Conservation (phyloP, 37 sponge, comb jelly and placozoan genomes). For the Hexactinellida sp. region DNA sequence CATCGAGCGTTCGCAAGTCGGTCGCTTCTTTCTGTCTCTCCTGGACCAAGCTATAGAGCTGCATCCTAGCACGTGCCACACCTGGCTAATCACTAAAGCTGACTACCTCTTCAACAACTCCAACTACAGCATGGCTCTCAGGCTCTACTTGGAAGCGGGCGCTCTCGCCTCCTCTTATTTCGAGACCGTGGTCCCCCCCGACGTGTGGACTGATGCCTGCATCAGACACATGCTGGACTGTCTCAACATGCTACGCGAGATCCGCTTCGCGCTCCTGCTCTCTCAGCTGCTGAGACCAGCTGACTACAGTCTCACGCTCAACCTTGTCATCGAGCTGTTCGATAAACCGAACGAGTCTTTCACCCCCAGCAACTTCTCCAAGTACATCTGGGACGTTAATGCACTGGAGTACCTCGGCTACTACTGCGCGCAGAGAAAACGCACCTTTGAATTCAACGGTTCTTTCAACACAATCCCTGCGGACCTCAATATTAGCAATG, state of each 20-base stretch:
- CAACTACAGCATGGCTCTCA: constrained; percentile 45
- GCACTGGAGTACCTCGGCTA: neutral
- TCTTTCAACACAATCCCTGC: neutral
- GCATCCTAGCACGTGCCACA: constrained; percentile 21
- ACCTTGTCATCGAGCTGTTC: neutral
- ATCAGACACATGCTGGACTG: constrained; percentile 11
- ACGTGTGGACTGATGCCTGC: constrained; percentile 39
- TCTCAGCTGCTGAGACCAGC: constrained; percentile 9
- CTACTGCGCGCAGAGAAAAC: neutral
- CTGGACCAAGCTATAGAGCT: constrained; percentile 28
- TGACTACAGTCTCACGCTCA: neutral
- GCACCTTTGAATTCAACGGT: neutral
- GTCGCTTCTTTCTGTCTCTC: constrained; percentile 24
- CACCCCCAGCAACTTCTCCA: neutral
- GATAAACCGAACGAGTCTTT: neutral
- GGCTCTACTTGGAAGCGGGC: constrained; percentile 57
- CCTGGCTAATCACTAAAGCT: constrained; percentile 25
- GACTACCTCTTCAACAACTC: constrained; percentile 14
- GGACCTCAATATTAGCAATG: neutral
- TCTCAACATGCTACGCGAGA: neutral
- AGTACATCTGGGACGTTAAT: neutral
- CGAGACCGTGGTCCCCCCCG: constrained; percentile 28
- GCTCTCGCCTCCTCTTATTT: constrained; percentile 49
- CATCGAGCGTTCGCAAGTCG: constrained; percentile 21
- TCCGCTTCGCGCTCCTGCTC: neutral